phyloP scores from a whole-genome alignment of 23 tunicate species.

The Ascidia mentula region DNA sequence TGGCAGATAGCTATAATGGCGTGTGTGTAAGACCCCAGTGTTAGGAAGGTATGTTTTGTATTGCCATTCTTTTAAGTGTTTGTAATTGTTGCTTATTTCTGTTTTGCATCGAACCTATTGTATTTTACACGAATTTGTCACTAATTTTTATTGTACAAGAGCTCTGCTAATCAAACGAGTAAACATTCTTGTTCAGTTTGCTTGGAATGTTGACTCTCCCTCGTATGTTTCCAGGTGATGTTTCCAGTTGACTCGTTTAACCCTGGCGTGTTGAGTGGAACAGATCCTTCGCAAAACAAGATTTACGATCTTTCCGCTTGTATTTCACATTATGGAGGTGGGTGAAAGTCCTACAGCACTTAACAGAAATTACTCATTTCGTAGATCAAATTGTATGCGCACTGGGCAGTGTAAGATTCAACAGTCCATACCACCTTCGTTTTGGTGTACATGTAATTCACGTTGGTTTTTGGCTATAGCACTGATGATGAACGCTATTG shows the following conservation, averaged over 20 bases:
- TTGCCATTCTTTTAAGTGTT: neutral
- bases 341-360: too few species aligned
- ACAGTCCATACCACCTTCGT: too few species aligned
- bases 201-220: neutral
- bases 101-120: neutral
- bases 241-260: conserved; percentile 55
- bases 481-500: too few species aligned
- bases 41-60: too few species aligned
- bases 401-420: too few species aligned
- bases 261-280: conserved; percentile 50
- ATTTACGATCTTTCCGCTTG: conserved; percentile 38
- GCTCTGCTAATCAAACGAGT: neutral
- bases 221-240: conserved; percentile 21
- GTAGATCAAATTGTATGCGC: too few species aligned
- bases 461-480: too few species aligned
- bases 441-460: too few species aligned
- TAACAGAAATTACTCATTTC: too few species aligned
- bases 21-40: too few species aligned
- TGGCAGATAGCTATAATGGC: too few species aligned
- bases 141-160: neutral
- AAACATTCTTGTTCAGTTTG: neutral
- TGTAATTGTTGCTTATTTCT: neutral
- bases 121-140: neutral
- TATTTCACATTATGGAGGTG: conserved; percentile 69
- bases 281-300: conserved; percentile 21